phyloP scores from a whole-genome alignment of 2,797 vertebrate species.

The Ctenopoma multispine region DNA sequence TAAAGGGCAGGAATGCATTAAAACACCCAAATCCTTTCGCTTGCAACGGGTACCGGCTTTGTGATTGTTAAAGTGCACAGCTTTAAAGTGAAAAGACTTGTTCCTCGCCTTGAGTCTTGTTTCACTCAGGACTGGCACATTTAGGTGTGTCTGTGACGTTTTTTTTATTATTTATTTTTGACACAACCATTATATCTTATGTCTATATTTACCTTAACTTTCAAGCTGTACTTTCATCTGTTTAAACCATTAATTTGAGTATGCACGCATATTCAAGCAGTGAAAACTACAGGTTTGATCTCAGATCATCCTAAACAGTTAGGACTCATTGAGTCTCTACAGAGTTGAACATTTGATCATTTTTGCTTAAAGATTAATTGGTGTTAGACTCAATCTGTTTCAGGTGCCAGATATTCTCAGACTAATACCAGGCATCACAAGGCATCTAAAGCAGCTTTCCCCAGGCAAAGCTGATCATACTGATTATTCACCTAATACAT shows the following conservation, averaged over 20 bases:
- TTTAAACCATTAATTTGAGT: slow-evolving; percentile 40
- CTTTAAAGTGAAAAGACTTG: slow-evolving; percentile 82
- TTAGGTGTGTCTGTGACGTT: slow-evolving; percentile 53
- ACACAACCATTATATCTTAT: slow-evolving; percentile 22
- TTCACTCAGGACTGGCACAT: slow-evolving; percentile 56
- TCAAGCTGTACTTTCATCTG: not conserved
- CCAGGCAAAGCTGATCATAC: slow-evolving; percentile 57
- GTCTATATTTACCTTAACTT: slow-evolving; percentile 46
- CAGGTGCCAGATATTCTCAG: slow-evolving; percentile 75
- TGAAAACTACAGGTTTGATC: slow-evolving; percentile 36
- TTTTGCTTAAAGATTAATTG: slow-evolving; percentile 64
- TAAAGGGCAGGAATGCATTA: slow-evolving; percentile 78
- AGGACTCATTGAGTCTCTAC: slow-evolving; percentile 31
- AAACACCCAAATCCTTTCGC: slow-evolving; percentile 68
- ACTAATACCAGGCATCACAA: slow-evolving; percentile 67
- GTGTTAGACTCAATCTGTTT: slow-evolving; percentile 64
- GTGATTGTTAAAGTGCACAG: slow-evolving; percentile 73
- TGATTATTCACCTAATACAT: slow-evolving; percentile 54
- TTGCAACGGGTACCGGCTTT: slow-evolving; percentile 69
- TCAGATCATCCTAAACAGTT: slow-evolving; percentile 33
- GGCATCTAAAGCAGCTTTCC: slow-evolving; percentile 69
- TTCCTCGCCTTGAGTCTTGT: slow-evolving; percentile 64
- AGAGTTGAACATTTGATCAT: slow-evolving; percentile 60
- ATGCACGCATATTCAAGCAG: not conserved
- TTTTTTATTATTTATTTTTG: slow-evolving; percentile 1